These are phyloP conservation scores for Acronicta psi DNA, from an alignment of 2,888 invertebrate species.

Conservation along the genomic window DNA sequence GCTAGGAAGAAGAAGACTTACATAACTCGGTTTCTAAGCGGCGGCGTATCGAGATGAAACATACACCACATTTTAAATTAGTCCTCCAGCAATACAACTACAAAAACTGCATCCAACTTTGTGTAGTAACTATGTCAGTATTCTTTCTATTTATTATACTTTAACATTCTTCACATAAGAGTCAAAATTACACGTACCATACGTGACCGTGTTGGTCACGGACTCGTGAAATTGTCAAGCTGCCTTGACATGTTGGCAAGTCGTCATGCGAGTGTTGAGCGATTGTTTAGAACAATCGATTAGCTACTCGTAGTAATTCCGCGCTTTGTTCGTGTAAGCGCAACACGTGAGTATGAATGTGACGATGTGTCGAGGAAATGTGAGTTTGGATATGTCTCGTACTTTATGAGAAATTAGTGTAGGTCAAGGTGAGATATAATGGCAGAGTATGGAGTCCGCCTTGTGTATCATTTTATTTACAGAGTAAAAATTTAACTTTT, in stretches of 20 bases:
- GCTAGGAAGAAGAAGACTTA: too few relatives aligned
- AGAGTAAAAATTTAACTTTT: too few relatives aligned
- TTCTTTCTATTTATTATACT: too few relatives aligned
- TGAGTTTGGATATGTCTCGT: neutral
- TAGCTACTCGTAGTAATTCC: conserved; percentile 24
- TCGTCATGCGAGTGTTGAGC: conserved; percentile 35
- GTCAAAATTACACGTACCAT: conserved; percentile 29
- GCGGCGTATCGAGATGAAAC: too few relatives aligned
- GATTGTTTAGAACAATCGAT: conserved; percentile 54
- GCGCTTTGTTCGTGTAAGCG: conserved; percentile 13
- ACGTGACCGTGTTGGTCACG: conserved; percentile 54
- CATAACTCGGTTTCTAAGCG: too few relatives aligned
- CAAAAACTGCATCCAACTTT: too few relatives aligned
- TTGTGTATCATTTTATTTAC: too few relatives aligned
- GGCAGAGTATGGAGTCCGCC: too few relatives aligned
- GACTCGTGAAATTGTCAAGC: conserved; percentile 63
- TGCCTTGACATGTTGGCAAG: conserved; percentile 72
- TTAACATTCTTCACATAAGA: conserved; percentile 29
- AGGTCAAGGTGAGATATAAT: neutral
- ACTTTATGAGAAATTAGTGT: neutral
- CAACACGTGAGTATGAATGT: conserved; percentile 23
- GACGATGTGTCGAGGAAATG: conserved; percentile 9
- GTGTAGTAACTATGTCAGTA: too few relatives aligned
- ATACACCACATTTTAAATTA: too few relatives aligned
- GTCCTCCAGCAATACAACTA: too few relatives aligned